Evolutionary conservation across 2,888 invertebrate species (phyloP).

Genomic region (Hirudinaria manillensis): DNA sequence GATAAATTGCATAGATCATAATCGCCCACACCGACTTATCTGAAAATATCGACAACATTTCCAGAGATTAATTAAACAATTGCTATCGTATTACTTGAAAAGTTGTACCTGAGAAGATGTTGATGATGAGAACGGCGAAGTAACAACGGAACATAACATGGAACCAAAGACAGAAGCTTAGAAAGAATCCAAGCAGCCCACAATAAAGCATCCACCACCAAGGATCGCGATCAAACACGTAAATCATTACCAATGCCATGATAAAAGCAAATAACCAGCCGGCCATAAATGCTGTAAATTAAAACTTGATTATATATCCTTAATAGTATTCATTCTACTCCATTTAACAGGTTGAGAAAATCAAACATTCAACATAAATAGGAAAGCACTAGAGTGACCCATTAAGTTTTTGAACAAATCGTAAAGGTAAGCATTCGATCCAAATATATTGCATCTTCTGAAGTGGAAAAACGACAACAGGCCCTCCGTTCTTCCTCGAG

Average conservation of each 20-base stretch:
- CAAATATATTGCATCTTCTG: slow-evolving; percentile 15
- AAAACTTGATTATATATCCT: background rate
- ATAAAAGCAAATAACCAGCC: slow-evolving; percentile 12
- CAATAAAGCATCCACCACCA: slow-evolving; percentile 22
- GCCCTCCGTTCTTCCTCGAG: background rate
- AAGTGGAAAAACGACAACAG: background rate
- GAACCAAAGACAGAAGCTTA: slow-evolving; percentile 19
- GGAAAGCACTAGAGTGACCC: background rate
- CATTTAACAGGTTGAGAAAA: background rate
- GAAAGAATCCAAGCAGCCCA: slow-evolving; percentile 11
- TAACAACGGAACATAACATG: slow-evolving; percentile 1
- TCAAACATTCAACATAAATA: background rate
- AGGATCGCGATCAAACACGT: slow-evolving; percentile 8
- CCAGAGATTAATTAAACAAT: too few relatives aligned
- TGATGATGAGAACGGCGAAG: slow-evolving; percentile 6
- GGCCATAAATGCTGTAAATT: background rate
- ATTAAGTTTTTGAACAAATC: background rate
- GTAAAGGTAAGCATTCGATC: slow-evolving; percentile 5
- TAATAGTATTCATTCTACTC: too few relatives aligned
- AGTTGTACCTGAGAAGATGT: background rate
- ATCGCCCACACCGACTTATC: slow-evolving; percentile 13
- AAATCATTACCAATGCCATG: background rate
- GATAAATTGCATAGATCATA: slow-evolving; percentile 9
- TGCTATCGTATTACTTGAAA: too few relatives aligned
- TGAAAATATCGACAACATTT: background rate